phyloP scores from a whole-genome alignment of 2,113 vertebrate genomes.

The Charadrius vociferus region DNA sequence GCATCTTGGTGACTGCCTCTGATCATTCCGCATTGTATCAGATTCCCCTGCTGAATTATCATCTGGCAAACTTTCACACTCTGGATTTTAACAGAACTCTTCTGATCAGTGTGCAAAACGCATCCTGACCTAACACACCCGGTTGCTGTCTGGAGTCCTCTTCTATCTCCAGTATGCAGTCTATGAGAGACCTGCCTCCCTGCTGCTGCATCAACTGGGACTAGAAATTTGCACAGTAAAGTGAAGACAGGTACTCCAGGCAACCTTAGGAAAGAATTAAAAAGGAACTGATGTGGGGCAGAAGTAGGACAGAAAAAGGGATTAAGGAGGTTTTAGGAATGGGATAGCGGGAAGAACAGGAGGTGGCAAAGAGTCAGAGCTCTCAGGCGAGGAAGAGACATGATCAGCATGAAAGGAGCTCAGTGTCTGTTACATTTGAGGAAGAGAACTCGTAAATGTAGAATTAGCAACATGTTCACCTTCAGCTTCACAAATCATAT shows the following conservation, averaged over 20 bases:
- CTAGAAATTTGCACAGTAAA: constrained; percentile 20
- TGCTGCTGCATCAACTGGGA: neutral
- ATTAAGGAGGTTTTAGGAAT: neutral
- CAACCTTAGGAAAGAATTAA: neutral
- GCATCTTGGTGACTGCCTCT: neutral
- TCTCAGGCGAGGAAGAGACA: neutral
- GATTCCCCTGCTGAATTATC: neutral
- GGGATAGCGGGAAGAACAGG: neutral
- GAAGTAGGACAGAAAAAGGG: neutral
- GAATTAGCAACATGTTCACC: neutral
- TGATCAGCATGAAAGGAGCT: neutral
- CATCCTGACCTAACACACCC: neutral
- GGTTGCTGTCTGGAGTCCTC: neutral
- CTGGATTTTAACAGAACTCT: neutral
- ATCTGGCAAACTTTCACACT: neutral
- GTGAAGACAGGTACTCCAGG: neutral
- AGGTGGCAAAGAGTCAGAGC: neutral
- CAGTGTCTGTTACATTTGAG: neutral
- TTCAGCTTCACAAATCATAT: neutral
- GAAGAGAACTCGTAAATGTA: neutral
- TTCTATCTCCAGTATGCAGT: neutral
- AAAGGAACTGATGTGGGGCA: neutral
- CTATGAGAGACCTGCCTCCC: neutral
- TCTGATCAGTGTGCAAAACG: neutral
- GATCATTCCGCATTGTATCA: neutral